Evolutionary conservation across 2,797 vertebrate species (phyloP).

Genomic region (Perodicticus potto): DNA sequence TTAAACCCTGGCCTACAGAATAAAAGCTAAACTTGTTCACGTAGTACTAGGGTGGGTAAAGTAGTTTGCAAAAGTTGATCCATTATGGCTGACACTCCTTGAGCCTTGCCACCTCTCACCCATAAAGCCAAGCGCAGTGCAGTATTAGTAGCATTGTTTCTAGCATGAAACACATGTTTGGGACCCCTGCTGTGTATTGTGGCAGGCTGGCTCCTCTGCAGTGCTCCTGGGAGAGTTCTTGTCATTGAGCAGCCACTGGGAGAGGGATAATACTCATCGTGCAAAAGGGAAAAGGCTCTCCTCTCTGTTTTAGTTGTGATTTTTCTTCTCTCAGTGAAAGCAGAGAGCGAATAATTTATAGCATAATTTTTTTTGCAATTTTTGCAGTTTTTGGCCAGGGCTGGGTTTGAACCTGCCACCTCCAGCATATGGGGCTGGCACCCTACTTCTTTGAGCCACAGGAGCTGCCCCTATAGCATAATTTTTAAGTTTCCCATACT

Average conservation of each 20-base stretch:
- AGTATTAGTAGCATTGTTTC: neutral
- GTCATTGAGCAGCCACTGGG: neutral
- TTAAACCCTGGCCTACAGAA: neutral
- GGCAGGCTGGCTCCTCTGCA: neutral
- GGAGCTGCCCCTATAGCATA: neutral
- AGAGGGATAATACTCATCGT: neutral
- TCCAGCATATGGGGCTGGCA: too few species aligned
- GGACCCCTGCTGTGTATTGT: neutral
- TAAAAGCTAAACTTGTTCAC: neutral
- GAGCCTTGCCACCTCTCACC: neutral
- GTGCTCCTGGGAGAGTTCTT: neutral
- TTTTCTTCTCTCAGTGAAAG: conserved; percentile 18
- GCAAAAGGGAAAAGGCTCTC: neutral
- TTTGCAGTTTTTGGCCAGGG: too few species aligned
- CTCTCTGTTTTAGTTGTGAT: neutral
- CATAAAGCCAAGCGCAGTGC: neutral
- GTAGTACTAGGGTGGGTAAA: neutral
- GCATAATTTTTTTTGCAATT: neutral
- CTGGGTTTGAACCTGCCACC: too few species aligned
- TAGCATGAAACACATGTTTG: neutral
- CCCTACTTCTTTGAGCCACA: too few species aligned
- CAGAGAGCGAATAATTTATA: neutral
- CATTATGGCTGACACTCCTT: neutral
- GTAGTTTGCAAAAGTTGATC: neutral
- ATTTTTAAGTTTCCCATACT: neutral